Evolutionary conservation across 2,113 vertebrate species (phyloP), one percentile per base, ranked within the genome.

Genomic region (Capreolus pygargus): DNA sequence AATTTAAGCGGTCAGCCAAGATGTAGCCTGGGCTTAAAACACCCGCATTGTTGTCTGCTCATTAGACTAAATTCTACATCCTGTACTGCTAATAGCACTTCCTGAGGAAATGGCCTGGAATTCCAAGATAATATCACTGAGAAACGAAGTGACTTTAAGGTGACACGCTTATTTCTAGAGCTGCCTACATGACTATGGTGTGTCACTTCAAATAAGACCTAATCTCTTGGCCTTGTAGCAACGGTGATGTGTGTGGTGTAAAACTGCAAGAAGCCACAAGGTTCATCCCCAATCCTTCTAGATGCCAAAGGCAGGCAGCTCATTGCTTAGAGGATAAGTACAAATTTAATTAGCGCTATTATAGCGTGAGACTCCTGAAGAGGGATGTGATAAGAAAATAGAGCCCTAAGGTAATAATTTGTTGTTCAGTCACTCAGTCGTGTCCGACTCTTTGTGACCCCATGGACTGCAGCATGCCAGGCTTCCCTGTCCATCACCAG

Each of bases 1-100:
- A 15, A 67, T 58, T 84, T 79, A 60, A 93, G 79, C 58, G n/a
- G 28, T 74, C 45, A 19, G 45, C 50, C 61, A 74, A 95, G 76
- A 76, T 47, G n/a, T 76, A 88, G 57, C 81, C 47, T 86, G 81
- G 92, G 27, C 21, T 93, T 94, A 82, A 96, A 91, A 91, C 70
- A 84, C 43, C 39, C 58, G 14, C 39, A 95, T 33, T 91, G 67
- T 88, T 85, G 90, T 96, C 94, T 97, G 91, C 82, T 96, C 86
- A 93, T 97, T 97, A 98, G 93, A 94, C 92, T 95, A 81, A 92
- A 92, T 94, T 95, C 87, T 67, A 36, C 85, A 96, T 96, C 96
- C 96, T 98, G 97, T 60, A 43, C 98, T n/a, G 89, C 97, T 94
- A 91, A 90, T 88, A 97, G 90, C 97, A 90, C 94, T 98, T 98